phyloP scores from a whole-genome alignment of 2,888 invertebrate species.

The Tanypteryx hageni region DNA sequence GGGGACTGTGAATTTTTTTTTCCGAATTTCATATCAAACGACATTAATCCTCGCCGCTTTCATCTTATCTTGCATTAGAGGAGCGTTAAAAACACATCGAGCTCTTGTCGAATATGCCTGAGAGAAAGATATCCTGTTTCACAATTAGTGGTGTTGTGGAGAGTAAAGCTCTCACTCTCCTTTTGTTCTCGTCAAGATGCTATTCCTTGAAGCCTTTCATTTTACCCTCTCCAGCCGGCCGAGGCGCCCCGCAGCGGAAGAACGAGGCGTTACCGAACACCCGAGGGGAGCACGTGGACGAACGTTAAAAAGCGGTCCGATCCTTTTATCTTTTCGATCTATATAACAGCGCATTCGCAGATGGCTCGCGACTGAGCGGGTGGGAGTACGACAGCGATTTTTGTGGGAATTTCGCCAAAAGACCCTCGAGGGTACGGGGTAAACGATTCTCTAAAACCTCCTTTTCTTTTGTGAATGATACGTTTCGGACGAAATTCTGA shows the following conservation, averaged over 20 bases:
- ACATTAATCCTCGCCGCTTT: too few species aligned
- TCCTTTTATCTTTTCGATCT: not conserved
- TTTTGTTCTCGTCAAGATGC: slow-evolving; percentile 23
- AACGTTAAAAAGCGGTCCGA: not conserved
- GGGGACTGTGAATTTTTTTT: too few species aligned
- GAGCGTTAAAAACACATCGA: too few species aligned
- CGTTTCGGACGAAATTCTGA: not conserved
- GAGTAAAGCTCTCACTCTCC: not conserved
- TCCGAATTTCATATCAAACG: too few species aligned
- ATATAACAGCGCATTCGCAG: not conserved
- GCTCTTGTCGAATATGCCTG: not conserved
- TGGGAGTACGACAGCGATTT: not conserved
- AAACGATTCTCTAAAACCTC: not conserved
- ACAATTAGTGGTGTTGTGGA: not conserved
- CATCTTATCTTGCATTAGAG: too few species aligned
- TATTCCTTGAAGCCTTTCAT: too few species aligned
- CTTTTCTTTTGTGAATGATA: not conserved
- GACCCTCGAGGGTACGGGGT: not conserved
- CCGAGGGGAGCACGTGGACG: not conserved
- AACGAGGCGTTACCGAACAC: not conserved
- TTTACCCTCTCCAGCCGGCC: not conserved
- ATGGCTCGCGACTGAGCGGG: not conserved
- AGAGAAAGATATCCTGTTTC: slow-evolving; percentile 43
- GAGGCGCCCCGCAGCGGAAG: slow-evolving; percentile 27
- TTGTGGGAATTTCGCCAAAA: not conserved